Conservation (phyloP, 1,140 invertebrate genomes). For the Hestina assimilis region DNA sequence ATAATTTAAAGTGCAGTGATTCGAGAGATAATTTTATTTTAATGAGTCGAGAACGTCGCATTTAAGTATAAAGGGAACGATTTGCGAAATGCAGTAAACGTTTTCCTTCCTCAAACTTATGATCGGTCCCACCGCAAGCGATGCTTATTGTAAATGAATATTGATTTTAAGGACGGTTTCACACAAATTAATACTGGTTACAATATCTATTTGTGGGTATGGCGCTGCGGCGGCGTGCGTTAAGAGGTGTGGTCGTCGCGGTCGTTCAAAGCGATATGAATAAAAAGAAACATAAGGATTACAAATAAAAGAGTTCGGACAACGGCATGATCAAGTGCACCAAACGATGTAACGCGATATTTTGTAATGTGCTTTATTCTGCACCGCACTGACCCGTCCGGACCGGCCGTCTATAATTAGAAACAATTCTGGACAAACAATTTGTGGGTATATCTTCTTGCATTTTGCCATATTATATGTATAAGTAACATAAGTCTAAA, state of each 20-base stretch:
- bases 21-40: neutral
- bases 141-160: slow-evolving; percentile 36
- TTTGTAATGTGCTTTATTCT: slow-evolving; percentile 58
- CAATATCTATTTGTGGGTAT: slow-evolving; percentile 33
- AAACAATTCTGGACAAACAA: slow-evolving; percentile 25
- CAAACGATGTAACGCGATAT: slow-evolving; percentile 68
- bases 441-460: neutral
- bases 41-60: neutral
- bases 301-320: slow-evolving; percentile 66
- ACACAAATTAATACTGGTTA: slow-evolving; percentile 28
- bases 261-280: slow-evolving; percentile 52
- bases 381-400: slow-evolving; percentile 26
- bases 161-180: slow-evolving; percentile 47
- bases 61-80: neutral
- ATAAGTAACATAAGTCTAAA: no score
- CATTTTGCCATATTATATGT: no score
- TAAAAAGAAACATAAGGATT: slow-evolving; percentile 42
- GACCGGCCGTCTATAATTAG: slow-evolving; percentile 46
- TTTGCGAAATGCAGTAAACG: neutral
- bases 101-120: neutral
- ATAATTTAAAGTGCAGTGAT: neutral
- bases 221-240: slow-evolving; percentile 41
- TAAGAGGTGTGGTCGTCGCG: slow-evolving; percentile 59
- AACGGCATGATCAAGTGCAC: slow-evolving; percentile 72
- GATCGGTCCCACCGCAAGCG: slow-evolving; percentile 20